phyloP scores from a whole-genome alignment of 2,888 invertebrate species.

The Podabrus alpinus region DNA sequence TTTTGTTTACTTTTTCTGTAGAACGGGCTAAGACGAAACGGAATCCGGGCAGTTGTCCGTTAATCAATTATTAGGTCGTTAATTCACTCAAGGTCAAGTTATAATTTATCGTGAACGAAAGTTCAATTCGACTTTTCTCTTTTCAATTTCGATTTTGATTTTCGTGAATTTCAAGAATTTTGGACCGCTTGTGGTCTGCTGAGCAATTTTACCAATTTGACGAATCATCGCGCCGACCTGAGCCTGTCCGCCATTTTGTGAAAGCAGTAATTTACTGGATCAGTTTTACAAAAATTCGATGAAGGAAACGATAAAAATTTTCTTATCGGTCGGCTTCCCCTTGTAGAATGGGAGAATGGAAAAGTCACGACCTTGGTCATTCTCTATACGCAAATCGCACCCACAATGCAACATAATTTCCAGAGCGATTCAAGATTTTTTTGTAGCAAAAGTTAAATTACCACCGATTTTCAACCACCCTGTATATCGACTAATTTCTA shows the following conservation, averaged over 20 bases:
- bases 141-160: neutral
- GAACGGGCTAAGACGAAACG: neutral
- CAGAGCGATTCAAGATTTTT: no score
- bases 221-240: neutral
- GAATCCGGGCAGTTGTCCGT: neutral
- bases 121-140: neutral
- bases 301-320: neutral
- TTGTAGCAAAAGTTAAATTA: no score
- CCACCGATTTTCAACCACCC: neutral
- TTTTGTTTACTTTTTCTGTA: neutral
- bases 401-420: neutral
- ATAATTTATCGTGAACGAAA: neutral
- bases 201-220: neutral
- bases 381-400: neutral
- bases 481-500: neutral
- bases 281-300: no score
- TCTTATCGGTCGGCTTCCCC: neutral
- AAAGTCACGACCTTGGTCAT: neutral
- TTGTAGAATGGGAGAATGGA: neutral
- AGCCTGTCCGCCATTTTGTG: no score
- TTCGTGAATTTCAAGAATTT: no score
- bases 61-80: neutral
- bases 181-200: neutral
- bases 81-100: neutral
- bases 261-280: no score